A percentile compares a stretch with the other conserved stretches of the same genome.
These are phyloP conservation scores for Rallus crepitans DNA, from an alignment of 2,797 vertebrate species.

Conservation along the genomic window DNA sequence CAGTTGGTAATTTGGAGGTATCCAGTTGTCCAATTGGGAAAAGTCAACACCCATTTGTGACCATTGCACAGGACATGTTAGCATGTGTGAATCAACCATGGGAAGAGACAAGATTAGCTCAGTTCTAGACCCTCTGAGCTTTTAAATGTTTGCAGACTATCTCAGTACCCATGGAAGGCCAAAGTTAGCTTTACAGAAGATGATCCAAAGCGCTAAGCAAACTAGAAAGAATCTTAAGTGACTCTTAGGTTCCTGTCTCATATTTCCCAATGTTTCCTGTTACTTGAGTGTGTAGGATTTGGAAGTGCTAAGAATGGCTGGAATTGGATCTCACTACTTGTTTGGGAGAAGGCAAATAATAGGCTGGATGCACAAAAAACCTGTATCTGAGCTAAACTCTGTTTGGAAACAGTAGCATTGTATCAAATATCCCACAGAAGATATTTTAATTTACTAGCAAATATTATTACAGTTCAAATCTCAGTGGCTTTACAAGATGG, in stretches of 20 bases:
- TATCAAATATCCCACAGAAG: background rate
- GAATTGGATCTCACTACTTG: background rate
- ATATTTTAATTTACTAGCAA: background rate
- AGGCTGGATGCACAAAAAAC: background rate
- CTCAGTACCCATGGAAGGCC: background rate
- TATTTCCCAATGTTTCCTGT: background rate
- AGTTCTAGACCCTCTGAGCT: background rate
- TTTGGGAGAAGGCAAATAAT: background rate
- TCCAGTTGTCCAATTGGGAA: background rate
- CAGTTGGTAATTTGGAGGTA: background rate
- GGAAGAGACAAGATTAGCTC: background rate
- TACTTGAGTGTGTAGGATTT: background rate
- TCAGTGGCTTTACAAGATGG: background rate
- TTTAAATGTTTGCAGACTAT: background rate
- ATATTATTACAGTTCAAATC: background rate
- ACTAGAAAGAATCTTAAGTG: background rate
- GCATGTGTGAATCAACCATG: background rate
- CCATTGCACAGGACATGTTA: background rate
- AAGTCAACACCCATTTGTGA: background rate
- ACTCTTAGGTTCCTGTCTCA: background rate
- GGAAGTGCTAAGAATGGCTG: background rate
- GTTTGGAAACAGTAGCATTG: background rate
- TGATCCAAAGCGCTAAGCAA: background rate
- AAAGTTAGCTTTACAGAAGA: background rate
- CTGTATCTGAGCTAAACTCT: background rate